Percentiles rank a stretch among this genome's conserved stretches.
Conservation (phyloP, 2,797 vertebrate species). For the Urosaurus nigricauda region DNA sequence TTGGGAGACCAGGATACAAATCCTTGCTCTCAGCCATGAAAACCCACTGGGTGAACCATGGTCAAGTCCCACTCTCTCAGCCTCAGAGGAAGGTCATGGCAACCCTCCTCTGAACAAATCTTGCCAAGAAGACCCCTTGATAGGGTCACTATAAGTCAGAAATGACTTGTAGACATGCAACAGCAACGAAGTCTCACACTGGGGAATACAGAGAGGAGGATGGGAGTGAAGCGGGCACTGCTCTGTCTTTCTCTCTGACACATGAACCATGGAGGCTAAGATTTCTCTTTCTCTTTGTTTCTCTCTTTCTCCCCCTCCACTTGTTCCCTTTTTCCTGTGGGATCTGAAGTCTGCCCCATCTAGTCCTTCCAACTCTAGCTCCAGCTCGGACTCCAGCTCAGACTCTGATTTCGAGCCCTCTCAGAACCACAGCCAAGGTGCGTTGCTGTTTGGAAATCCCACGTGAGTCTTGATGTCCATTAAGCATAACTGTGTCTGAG, state of each 20-base stretch:
- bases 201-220: too few relatives aligned
- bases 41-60: too few relatives aligned
- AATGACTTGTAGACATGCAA: too few relatives aligned
- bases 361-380: slow-evolving; percentile 94
- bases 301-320: background rate
- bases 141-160: too few relatives aligned
- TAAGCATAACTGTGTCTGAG: background rate
- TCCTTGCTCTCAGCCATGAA: too few relatives aligned
- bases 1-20: too few relatives aligned
- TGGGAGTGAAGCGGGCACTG: too few relatives aligned
- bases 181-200: too few relatives aligned
- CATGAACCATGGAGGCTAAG: background rate
- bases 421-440: slow-evolving; percentile 97
- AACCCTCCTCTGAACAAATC: too few relatives aligned
- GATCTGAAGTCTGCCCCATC: slow-evolving; percentile 90
- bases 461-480: background rate
- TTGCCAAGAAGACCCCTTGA: too few relatives aligned
- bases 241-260: background rate
- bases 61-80: too few relatives aligned
- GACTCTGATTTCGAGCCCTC: slow-evolving; percentile 96
- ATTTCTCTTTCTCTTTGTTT: slow-evolving; percentile 1
- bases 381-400: slow-evolving; percentile 95
- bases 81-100: too few relatives aligned
- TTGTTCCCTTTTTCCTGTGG: slow-evolving; percentile 53
- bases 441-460: slow-evolving; percentile 50